phyloP scores from a whole-genome alignment of 2,113 vertebrate genomes.

The Triplophysa siluroides region DNA sequence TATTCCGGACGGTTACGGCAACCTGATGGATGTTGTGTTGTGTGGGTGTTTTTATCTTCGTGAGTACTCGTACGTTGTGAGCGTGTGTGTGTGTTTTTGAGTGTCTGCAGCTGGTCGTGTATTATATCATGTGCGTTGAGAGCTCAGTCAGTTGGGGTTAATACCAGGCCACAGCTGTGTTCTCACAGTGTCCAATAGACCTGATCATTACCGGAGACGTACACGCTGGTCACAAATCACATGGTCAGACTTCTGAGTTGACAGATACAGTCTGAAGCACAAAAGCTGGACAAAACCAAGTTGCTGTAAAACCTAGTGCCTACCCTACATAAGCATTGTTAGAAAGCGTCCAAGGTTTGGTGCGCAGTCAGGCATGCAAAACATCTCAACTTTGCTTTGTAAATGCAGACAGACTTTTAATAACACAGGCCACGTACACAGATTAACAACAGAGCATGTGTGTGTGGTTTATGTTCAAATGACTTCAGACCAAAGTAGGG shows the following conservation, averaged over 20 bases:
- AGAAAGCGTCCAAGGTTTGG: too few relatives aligned
- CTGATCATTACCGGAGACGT: constrained; percentile 24
- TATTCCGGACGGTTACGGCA: constrained; percentile 10
- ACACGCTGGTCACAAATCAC: constrained; percentile 1
- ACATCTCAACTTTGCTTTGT: too few relatives aligned
- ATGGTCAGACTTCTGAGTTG: constrained; percentile 11
- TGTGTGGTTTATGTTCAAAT: neutral
- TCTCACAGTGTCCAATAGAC: constrained; percentile 30
- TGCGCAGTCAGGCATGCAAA: too few relatives aligned
- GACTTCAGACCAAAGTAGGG: neutral
- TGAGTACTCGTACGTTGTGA: neutral
- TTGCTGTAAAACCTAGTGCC: too few relatives aligned
- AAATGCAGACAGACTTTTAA: too few relatives aligned
- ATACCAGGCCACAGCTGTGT: constrained; percentile 46
- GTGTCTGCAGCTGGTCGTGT: constrained; percentile 32
- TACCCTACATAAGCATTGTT: too few relatives aligned
- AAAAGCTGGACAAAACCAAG: neutral
- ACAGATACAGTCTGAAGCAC: neutral
- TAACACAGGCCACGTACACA: too few relatives aligned
- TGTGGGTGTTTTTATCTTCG: constrained; percentile 11
- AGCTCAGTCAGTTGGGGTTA: constrained; percentile 29
- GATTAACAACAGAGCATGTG: neutral
- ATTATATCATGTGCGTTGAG: constrained; percentile 31
- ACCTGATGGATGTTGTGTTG: constrained; percentile 9
- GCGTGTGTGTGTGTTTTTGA: constrained; percentile 10